A percentile compares a stretch with the other conserved stretches of the same genome.
phyloP scores from a whole-genome alignment of 2,888 invertebrate genomes.

The Escarpia spicata region DNA sequence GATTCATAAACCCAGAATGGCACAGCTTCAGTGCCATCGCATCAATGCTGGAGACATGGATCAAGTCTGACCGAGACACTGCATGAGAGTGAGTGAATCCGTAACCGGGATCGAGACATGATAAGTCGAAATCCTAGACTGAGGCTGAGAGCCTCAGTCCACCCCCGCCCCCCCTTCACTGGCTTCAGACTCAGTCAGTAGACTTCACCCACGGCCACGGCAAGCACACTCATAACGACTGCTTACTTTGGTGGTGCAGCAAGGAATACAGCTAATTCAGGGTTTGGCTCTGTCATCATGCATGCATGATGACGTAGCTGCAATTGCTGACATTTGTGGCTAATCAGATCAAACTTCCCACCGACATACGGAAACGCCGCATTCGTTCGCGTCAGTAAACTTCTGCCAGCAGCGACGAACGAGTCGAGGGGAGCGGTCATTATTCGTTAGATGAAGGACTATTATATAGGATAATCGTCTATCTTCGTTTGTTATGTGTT shows the following conservation, averaged over 20 bases:
- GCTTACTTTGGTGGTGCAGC: background rate
- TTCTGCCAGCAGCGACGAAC: background rate
- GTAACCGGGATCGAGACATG: too few species aligned
- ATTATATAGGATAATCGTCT: background rate
- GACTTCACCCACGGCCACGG: too few species aligned
- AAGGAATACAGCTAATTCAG: background rate
- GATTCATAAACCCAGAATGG: too few species aligned
- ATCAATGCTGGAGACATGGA: too few species aligned
- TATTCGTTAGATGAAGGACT: background rate
- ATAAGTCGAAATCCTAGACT: too few species aligned
- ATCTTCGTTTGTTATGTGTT: background rate
- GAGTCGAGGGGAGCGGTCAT: background rate
- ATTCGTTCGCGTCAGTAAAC: background rate
- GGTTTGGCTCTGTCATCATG: background rate
- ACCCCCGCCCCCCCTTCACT: too few species aligned
- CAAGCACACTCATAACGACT: background rate
- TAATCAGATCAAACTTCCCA: background rate
- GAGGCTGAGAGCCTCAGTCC: too few species aligned
- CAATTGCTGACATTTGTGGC: background rate
- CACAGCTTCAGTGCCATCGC: too few species aligned
- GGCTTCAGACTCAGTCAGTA: too few species aligned
- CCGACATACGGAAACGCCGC: background rate
- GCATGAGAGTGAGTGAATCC: too few species aligned
- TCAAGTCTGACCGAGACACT: too few species aligned
- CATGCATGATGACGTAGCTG: background rate